These are phyloP conservation scores for Solenopsis fugax DNA, from an alignment of 1,140 invertebrate genomes.

Conservation along the genomic window DNA sequence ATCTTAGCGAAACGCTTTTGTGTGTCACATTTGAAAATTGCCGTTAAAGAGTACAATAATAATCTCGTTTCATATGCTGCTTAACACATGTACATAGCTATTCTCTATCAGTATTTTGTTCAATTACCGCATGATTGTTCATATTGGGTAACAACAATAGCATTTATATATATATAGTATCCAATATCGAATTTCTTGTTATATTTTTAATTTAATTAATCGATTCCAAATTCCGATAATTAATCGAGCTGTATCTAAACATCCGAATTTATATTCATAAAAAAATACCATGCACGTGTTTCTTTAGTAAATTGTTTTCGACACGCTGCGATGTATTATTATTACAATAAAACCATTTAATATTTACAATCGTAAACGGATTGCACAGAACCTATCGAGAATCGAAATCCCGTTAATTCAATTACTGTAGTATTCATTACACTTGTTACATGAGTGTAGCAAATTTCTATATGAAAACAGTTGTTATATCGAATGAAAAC, in stretches of 20 bases:
- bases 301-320: background rate
- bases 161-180: background rate
- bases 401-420: background rate
- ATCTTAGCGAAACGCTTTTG: background rate
- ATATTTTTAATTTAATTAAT: background rate
- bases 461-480: background rate
- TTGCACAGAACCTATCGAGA: background rate
- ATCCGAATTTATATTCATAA: background rate
- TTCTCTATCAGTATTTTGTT: background rate
- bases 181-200: background rate
- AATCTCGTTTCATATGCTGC: background rate
- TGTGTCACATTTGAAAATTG: background rate
- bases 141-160: background rate
- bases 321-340: slow-evolving; percentile 1
- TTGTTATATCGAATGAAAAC: slow-evolving; percentile 11
- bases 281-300: background rate
- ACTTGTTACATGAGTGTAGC: background rate
- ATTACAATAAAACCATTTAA: slow-evolving; percentile 22
- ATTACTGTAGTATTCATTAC: slow-evolving; percentile 18
- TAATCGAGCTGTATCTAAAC: slow-evolving; percentile 1
- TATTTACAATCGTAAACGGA: slow-evolving; percentile 22
- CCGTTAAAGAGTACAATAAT: background rate
- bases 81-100: background rate
- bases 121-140: background rate
- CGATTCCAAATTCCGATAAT: background rate